Conservation (phyloP, 2,113 vertebrate species). For the Pomatostomus ruficeps region DNA sequence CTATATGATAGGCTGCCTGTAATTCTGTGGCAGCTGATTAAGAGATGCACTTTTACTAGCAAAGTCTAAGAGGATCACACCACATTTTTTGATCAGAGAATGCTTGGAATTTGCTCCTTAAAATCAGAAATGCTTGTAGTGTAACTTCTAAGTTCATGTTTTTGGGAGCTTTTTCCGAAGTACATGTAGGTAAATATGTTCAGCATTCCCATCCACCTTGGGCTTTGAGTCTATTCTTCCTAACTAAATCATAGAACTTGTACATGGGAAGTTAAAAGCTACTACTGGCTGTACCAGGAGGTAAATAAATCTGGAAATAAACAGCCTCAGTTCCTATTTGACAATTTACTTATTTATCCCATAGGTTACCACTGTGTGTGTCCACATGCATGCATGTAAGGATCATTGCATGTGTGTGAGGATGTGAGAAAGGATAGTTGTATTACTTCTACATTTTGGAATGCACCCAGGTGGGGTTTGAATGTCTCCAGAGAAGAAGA, state of each 20-base stretch:
- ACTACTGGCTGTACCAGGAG: not conserved
- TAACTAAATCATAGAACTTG: not conserved
- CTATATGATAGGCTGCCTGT: not conserved
- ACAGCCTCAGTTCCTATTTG: not conserved
- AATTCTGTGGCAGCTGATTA: not conserved
- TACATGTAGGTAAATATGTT: not conserved
- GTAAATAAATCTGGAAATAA: not conserved
- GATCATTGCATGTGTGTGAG: not conserved
- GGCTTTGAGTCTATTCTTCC: not conserved
- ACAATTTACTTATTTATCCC: not conserved
- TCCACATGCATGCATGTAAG: not conserved
- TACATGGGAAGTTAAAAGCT: not conserved
- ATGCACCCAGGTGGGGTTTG: not conserved
- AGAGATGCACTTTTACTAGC: not conserved
- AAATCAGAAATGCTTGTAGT: not conserved
- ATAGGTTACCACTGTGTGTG: not conserved
- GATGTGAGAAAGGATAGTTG: not conserved
- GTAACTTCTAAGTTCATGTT: not conserved
- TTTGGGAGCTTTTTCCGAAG: not conserved
- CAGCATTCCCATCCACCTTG: not conserved
- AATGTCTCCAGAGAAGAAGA: not conserved
- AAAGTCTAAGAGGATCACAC: not conserved
- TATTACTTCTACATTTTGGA: not conserved
- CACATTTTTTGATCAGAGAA: not conserved
- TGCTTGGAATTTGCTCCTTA: not conserved